Conservation (phyloP, 64 coral and sea anemone genomes). For the Dendrophyllia cribrosa region DNA sequence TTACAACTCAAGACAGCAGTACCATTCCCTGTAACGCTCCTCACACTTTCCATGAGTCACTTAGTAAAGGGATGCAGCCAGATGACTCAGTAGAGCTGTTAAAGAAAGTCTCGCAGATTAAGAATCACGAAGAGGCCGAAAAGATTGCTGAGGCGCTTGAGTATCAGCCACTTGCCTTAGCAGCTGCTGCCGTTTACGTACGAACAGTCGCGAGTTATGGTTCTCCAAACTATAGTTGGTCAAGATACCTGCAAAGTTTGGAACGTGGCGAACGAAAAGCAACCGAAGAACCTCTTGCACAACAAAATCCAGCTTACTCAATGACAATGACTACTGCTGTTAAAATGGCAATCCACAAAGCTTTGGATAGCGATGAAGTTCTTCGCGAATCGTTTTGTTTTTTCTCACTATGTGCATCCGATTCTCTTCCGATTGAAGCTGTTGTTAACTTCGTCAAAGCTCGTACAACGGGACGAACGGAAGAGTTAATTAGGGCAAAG, state of each 20-base stretch:
- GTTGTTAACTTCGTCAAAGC: constrained; percentile 44
- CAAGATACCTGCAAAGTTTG: constrained; percentile 39
- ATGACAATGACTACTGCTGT: constrained; percentile 60
- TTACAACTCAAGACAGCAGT: constrained; percentile 34
- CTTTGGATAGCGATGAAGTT: background rate
- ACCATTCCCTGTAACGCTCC: background rate
- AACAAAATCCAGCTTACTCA: constrained; percentile 41
- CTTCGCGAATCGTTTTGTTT: constrained; percentile 40
- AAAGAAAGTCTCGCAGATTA: background rate
- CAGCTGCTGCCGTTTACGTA: constrained; percentile 40
- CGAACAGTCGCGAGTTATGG: background rate
- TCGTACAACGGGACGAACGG: constrained; percentile 4
- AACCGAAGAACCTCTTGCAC: constrained; percentile 22
- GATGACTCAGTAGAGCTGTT: background rate
- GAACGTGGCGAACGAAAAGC: constrained; percentile 33
- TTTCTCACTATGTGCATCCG: constrained; percentile 46
- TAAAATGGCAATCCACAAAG: constrained; percentile 44
- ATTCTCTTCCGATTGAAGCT: constrained; percentile 49
- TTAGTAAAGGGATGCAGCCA: background rate
- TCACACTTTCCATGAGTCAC: background rate
- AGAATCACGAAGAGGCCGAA: background rate
- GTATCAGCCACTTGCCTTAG: constrained; percentile 40
- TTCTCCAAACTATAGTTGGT: constrained; percentile 14
- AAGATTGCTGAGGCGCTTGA: constrained; percentile 14
- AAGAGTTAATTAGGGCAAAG: constrained; percentile 20